Conservation (phyloP, 2,797 vertebrate genomes). For the Parambassis ranga region DNA sequence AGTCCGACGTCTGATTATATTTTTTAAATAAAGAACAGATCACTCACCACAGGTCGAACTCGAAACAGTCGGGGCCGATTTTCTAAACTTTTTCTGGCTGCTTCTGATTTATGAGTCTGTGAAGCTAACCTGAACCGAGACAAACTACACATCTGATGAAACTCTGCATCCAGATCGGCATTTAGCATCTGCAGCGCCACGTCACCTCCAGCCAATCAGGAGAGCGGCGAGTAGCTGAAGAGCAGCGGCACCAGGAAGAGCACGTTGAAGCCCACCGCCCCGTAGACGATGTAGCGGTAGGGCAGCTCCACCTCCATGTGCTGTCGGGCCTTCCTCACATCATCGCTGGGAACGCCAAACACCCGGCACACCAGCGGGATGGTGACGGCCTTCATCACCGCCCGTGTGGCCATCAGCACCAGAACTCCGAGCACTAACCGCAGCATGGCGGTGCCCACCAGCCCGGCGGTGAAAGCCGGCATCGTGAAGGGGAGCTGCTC, state of each 20-base stretch:
- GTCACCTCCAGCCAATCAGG: conserved; percentile 80
- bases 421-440: conserved; percentile 84
- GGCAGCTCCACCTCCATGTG: conserved; percentile 96
- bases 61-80: neutral
- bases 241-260: conserved; percentile 87
- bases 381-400: conserved; percentile 87
- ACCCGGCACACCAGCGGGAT: conserved; percentile 88
- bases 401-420: conserved; percentile 81
- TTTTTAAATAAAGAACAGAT: conserved; percentile 3
- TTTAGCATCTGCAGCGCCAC: no score
- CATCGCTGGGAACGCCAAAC: conserved; percentile 69
- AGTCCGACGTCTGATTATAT: neutral
- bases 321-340: conserved; percentile 88
- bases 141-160: neutral
- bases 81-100: neutral
- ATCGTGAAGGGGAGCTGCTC: conserved; percentile 78
- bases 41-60: neutral
- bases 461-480: conserved; percentile 72
- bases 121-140: neutral
- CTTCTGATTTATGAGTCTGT: neutral
- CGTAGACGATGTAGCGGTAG: conserved; percentile 92
- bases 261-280: conserved; percentile 88
- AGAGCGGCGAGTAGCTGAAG: conserved; percentile 82
- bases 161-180: neutral
- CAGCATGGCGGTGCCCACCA: conserved; percentile 77